Evolutionary conservation across 2,797 vertebrate species (phyloP).

Genomic region (Rhodeus uyekii): DNA sequence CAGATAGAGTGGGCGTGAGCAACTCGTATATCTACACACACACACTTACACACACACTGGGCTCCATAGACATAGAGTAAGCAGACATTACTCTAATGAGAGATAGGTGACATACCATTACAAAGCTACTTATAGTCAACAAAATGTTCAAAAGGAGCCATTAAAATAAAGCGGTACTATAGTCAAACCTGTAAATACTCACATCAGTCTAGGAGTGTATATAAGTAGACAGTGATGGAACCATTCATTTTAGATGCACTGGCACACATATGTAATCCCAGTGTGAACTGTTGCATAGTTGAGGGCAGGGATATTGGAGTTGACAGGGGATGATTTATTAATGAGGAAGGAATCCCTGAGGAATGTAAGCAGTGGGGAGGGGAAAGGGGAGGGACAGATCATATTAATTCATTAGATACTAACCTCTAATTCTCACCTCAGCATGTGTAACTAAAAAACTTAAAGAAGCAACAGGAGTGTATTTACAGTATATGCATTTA

Average conservation of each 20-base stretch:
- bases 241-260: neutral
- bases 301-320: conserved; percentile 47
- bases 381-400: conserved; percentile 41
- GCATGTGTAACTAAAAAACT: neutral
- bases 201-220: neutral
- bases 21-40: neutral
- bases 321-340: conserved; percentile 56
- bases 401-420: conserved; percentile 52
- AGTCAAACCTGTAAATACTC: neutral
- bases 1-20: neutral
- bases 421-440: conserved; percentile 41
- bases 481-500: neutral
- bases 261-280: conserved; percentile 1
- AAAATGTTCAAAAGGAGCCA: too few species aligned
- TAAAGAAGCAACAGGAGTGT: neutral
- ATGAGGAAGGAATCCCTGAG: conserved; percentile 52
- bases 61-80: too few species aligned
- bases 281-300: conserved; percentile 22
- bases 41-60: neutral
- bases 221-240: conserved; percentile 6
- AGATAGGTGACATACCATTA: too few species aligned
- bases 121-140: too few species aligned
- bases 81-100: too few species aligned
- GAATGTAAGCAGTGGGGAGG: conserved; percentile 41
- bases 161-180: too few species aligned